Percentiles rank a stretch among this genome's conserved stretches.
These are phyloP conservation scores for Thera obeliscata DNA, from an alignment of 2,888 invertebrate species.

Conservation along the genomic window DNA sequence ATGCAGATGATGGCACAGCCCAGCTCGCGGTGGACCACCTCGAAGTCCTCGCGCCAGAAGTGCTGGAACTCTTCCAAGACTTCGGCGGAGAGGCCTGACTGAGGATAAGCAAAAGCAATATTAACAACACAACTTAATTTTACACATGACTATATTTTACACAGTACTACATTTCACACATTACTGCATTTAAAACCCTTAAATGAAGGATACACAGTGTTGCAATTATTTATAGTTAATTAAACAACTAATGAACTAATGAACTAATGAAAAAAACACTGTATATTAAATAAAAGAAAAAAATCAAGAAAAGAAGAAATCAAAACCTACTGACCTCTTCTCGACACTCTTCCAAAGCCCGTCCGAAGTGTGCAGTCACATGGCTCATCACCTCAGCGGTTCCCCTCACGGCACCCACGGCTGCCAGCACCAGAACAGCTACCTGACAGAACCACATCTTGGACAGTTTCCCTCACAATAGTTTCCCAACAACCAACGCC, in stretches of 20 bases:
- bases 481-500: slow-evolving; percentile 4
- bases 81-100: slow-evolving; percentile 73
- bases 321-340: slow-evolving; percentile 38
- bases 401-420: slow-evolving; percentile 52
- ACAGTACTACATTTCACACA: too few relatives aligned
- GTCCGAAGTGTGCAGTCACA: slow-evolving; percentile 48
- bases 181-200: too few relatives aligned
- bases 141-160: too few relatives aligned
- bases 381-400: slow-evolving; percentile 79
- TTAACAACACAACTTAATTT: too few relatives aligned
- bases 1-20: slow-evolving; percentile 80
- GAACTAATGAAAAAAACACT: too few relatives aligned
- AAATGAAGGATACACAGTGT: too few relatives aligned
- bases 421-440: slow-evolving; percentile 45
- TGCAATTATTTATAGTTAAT: too few relatives aligned
- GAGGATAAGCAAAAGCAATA: slow-evolving; percentile 7
- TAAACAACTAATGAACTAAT: too few relatives aligned
- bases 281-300: too few relatives aligned
- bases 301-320: too few relatives aligned
- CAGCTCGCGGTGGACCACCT: slow-evolving; percentile 76
- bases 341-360: slow-evolving; percentile 32
- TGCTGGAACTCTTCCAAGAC: slow-evolving; percentile 75
- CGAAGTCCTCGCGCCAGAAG: slow-evolving; percentile 78
- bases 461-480: slow-evolving; percentile 37
- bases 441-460: slow-evolving; percentile 47